Evolutionary conservation across 2,113 vertebrate species (phyloP), one percentile per base, ranked within the genome.

Genomic region (Coturnix japonica): DNA sequence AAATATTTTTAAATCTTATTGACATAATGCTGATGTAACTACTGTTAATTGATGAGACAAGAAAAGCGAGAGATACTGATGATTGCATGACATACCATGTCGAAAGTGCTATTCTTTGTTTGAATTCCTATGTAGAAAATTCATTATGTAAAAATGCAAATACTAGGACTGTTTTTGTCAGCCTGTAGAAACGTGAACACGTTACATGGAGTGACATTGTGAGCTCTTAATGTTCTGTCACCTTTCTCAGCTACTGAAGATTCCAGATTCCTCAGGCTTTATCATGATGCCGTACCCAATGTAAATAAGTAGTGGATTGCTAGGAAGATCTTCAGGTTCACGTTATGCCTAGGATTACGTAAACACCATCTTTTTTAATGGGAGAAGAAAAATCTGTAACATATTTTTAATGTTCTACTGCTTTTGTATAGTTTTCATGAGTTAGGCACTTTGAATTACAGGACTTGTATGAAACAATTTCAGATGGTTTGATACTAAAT

Each of bases 31-130:
- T 10, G 41, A 26, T 31, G 67, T 49, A 83, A 77, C 67, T 75
- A 0, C 0, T 47, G 4, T 33, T 44, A 21, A 51, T 3, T 67
- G 23, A 5, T 57, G 63, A 44, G 31, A 65, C 31, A 67, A 83
- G 31, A 53, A 11, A 72, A 8, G 53, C 26, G 44, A 17, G 73
- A 79, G 35, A 9, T 72, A 46, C 7, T 11, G 15, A 28, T 91
- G 6, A 19, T 54, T 91, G 13, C 33, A 23, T 89, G 23, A 61
- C 78, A 57, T 59, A 20, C 21, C 39, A 0, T 64, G 39, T 51
- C 12, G 22, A 17, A 77, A 91, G 14, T 69, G 59, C 25, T n/a
- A 12, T 26, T 20, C 8, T 61, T 60, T 43, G 6, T 9, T 41
- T 23, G 41, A 33, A 65, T 5, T 90, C 8, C 18, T 43, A 1